Conservation (phyloP, 1,140 invertebrate genomes). For the Adelges cooleyi region DNA sequence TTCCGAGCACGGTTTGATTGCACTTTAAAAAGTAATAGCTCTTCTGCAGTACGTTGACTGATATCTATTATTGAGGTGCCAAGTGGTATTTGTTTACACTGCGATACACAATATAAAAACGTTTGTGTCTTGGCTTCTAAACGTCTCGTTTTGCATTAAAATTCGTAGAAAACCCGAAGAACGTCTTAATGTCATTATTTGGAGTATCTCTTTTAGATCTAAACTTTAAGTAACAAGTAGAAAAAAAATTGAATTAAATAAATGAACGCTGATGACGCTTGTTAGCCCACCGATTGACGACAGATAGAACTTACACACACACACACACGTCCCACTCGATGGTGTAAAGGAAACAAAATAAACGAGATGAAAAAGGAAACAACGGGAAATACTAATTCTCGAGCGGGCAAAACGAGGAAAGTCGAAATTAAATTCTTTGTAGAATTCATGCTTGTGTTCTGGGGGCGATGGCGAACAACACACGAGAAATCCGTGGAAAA, state of each 20-base stretch:
- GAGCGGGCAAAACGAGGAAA: background rate
- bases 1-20: too few species aligned
- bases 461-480: constrained; percentile 11
- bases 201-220: too few species aligned
- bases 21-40: too few species aligned
- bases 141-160: too few species aligned
- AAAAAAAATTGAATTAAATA: background rate
- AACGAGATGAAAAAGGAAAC: background rate
- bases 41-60: too few species aligned
- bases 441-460: constrained; percentile 1
- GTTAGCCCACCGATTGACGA: background rate
- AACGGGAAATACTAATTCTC: background rate
- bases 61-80: too few species aligned
- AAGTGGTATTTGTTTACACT: too few species aligned
- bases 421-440: constrained; percentile 19
- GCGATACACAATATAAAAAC: too few species aligned
- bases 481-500: constrained; percentile 2
- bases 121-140: too few species aligned
- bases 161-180: too few species aligned
- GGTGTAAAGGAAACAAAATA: background rate
- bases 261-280: background rate
- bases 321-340: background rate
- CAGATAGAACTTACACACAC: background rate
- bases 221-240: too few species aligned
- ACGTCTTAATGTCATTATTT: too few species aligned